Evolutionary conservation across 2,888 invertebrate species (phyloP), one percentile per base, ranked within the genome.

Genomic region (Trachelus iudaicus): DNA sequence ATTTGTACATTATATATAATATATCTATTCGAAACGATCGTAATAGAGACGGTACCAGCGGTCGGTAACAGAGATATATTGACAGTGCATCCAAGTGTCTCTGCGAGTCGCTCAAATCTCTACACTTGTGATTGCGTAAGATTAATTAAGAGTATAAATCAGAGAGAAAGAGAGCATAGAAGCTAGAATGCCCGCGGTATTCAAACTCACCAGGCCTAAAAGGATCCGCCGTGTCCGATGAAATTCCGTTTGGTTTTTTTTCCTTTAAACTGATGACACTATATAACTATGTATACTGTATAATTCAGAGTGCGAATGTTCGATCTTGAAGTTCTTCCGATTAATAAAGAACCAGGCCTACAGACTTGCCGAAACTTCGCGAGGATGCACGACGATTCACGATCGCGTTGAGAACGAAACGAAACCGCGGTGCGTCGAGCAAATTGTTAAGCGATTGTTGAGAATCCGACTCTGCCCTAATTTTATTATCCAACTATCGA

Each of bases 151-250:
- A 40, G 30, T 75, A 56, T 23, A 40, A 37, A 56, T 37, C 23
- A 75, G 33, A 75, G 68, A 15, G 33, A n/a, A 30, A 35, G 75
- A 56, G 30, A 73, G 73, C 73, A n/a, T 34, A 69, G 23, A 56
- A 56, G 56, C 23, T 56, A 56, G 56, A 56, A 9, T 34, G 40
- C 40, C 40, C 9, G 56, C 9, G 56, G 23, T 9, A 56, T 23
- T 56, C 73, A 68, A 76, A 71, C 37, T 77, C 73, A 30, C 69
- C 69, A 31, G 76, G 78, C 73, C 78, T 78, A 75, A 78, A 40
- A 73, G 34, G 69, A 69, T 73, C 56, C 35, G 76, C 73, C 11
- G 69, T 74, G 56, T 56, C 56, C 4, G 6, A 23, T 1, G 6
- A 23, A 23, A 23, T 23, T 56, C 9, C 9, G 6, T 56, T 15